phyloP scores from a whole-genome alignment of 2,888 invertebrate species.

The Caenorhabditis sp. region DNA sequence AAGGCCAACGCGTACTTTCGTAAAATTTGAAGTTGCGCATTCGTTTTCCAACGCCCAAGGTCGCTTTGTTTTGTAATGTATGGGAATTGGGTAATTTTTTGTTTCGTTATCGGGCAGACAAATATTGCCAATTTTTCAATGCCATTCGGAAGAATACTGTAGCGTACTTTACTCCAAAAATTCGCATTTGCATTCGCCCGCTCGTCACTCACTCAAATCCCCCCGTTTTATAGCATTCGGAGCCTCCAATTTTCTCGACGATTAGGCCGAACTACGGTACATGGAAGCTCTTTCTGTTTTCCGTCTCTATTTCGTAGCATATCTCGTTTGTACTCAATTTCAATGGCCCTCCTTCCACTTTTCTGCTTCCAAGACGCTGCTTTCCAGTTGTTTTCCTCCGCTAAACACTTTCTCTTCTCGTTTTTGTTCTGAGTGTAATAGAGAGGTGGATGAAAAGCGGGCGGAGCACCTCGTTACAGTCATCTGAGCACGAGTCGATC shows the following conservation, averaged over 20 bases:
- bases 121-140: no score
- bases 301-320: background rate
- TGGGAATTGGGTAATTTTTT: background rate
- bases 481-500: slow-evolving; percentile 9
- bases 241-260: background rate
- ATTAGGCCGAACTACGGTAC: background rate
- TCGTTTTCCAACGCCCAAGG: background rate
- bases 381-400: slow-evolving; percentile 32
- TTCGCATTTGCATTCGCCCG: no score
- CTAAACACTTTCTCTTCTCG: slow-evolving; percentile 5
- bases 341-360: slow-evolving; percentile 6
- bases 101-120: no score
- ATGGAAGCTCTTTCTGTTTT: background rate
- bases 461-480: slow-evolving; percentile 30
- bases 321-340: no score
- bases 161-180: no score
- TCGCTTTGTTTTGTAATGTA: background rate
- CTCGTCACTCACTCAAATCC: no score
- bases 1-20: no score
- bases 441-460: slow-evolving; percentile 1
- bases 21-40: no score
- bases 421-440: slow-evolving; percentile 19
- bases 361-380: background rate
- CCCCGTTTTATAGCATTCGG: no score
- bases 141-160: no score